Evolutionary conservation across 2,797 vertebrate genomes (phyloP), one percentile per base, ranked within the genome.

Genomic region (Iguana delicatissima): DNA sequence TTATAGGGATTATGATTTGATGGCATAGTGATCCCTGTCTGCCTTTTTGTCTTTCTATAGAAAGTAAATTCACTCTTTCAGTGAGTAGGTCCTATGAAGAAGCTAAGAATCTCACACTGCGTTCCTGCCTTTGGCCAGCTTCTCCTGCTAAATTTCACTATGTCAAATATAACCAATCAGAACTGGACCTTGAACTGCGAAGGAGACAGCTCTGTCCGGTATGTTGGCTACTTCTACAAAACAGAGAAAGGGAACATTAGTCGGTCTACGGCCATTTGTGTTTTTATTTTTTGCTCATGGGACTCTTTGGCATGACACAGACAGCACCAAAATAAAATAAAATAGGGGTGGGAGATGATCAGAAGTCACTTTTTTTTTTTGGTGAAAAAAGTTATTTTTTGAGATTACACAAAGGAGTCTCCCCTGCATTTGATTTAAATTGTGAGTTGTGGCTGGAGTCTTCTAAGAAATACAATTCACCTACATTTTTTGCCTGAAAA

Each of bases 51-150:
- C 10, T 85, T 59, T 79, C 85, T 95, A 89, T 92, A 98, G 98
- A 89, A 12, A 95, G 96, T 0, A 95, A 96, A 83, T 95, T 98
- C 87, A 94, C 95, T 0, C 79, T 98, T 46, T 96, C 94, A 0
- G 96, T 98, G 90, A 96, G 89, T 0, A 98, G 98, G 5, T 98
- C 98, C 0, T 97, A 97, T 0, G 96, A 98, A 93, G 96, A 97
- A 52, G 95, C 95, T 0, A 96, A 95, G 86, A 91, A 1, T 1
- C 83, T 97, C 87, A 93, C 93, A 0, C 86, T 96, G 83, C 57
- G 87, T 85, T 89, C 94, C 89, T 96, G 95, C 73, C 73, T 95
- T 77, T 93, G 86, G 67, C 91, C 90, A 0, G 86, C 93, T 10
- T 72, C 95, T 35, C 94, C 95, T 0, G 86, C 95, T 84, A 91